Percentiles rank a stretch among this genome's conserved stretches.
Evolutionary conservation across 2,888 invertebrate species (phyloP).

Genomic region (Mesorhabditis sp.): DNA sequence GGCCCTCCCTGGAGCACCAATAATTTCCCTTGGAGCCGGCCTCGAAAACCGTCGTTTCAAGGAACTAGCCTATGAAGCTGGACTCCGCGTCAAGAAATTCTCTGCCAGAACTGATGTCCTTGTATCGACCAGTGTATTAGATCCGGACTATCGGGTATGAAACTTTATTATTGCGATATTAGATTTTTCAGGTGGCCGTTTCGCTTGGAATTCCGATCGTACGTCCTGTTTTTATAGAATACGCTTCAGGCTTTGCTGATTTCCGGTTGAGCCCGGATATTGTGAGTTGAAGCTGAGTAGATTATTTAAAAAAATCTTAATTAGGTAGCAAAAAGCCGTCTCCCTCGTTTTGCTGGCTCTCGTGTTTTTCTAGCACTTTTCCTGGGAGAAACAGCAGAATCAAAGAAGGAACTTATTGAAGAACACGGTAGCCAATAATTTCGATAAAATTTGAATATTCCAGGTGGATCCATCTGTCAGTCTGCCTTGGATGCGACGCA

Average conservation of each 20-base stretch:
- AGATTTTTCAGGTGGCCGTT: slow-evolving; percentile 1
- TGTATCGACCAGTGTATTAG: not conserved
- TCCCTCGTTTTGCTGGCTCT: slow-evolving; percentile 2
- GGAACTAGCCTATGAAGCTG: not conserved
- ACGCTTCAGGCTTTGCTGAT: not conserved
- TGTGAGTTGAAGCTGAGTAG: not conserved
- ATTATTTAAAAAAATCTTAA: not conserved
- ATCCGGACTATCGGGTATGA: slow-evolving; percentile 1
- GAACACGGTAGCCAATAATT: not conserved
- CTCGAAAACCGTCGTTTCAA: not conserved
- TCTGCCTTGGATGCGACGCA: not conserved
- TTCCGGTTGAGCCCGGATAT: not conserved
- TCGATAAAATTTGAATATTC: not conserved
- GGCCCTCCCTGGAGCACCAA: not conserved
- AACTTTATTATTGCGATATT: not conserved
- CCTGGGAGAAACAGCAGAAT: not conserved
- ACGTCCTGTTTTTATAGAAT: not conserved
- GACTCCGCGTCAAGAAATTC: not conserved
- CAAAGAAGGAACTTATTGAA: not conserved
- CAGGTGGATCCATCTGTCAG: not conserved
- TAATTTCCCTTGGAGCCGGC: not conserved
- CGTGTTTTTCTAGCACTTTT: not conserved
- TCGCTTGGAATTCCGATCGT: not conserved
- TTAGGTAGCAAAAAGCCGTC: not conserved
- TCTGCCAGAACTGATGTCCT: not conserved